A percentile compares a stretch with the other conserved stretches of the same genome.
Evolutionary conservation across 2,888 invertebrate genomes (phyloP).

Genomic region (Phlogophora meticulosa): DNA sequence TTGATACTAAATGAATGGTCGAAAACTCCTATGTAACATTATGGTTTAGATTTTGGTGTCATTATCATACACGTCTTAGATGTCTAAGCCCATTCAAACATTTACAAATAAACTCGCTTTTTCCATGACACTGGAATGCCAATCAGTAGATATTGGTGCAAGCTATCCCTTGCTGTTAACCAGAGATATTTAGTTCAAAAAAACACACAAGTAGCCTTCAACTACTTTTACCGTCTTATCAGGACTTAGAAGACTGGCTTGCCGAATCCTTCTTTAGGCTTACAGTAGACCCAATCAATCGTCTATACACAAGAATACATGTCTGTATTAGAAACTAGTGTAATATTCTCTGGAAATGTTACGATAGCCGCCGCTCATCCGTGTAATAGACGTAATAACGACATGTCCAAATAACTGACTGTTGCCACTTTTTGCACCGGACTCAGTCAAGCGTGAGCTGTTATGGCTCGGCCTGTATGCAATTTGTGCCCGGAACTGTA

Average conservation of each 20-base stretch:
- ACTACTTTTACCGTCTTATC: not conserved
- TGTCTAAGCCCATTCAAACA: too few species aligned
- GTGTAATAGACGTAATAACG: slow-evolving; percentile 60
- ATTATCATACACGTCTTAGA: too few species aligned
- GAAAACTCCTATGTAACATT: not conserved
- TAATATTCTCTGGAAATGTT: slow-evolving; percentile 52
- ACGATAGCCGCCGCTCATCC: slow-evolving; percentile 50
- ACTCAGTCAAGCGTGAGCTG: slow-evolving; percentile 51
- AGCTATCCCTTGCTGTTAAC: not conserved
- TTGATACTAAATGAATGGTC: not conserved
- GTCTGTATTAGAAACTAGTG: slow-evolving; percentile 36
- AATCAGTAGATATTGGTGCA: not conserved
- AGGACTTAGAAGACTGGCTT: not conserved
- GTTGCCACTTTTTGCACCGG: slow-evolving; percentile 52
- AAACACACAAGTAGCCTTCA: not conserved
- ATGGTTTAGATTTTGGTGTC: not conserved
- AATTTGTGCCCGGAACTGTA: slow-evolving; percentile 56
- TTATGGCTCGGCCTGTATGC: slow-evolving; percentile 60
- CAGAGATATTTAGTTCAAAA: not conserved
- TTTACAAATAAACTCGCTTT: too few species aligned
- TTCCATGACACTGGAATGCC: not conserved
- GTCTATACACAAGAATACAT: slow-evolving; percentile 7
- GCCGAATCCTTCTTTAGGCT: too few species aligned
- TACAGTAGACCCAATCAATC: not conserved
- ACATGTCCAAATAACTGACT: slow-evolving; percentile 61